Conservation (phyloP, 2,888 invertebrate genomes). For the Chrysopilus asiliformis region DNA sequence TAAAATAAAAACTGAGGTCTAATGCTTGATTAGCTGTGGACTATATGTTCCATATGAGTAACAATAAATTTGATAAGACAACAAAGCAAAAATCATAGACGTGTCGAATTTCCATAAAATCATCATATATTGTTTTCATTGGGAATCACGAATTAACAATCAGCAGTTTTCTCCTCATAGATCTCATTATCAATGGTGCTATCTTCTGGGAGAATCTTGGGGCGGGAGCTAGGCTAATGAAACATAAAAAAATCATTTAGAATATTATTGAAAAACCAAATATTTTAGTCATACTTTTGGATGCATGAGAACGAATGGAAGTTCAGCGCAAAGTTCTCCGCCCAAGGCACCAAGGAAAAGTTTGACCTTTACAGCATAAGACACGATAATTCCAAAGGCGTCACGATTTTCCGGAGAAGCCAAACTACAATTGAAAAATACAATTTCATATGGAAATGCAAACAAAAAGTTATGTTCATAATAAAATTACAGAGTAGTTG, state of each 20-base stretch:
- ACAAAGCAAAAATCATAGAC: too few relatives aligned
- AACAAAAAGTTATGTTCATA: neutral
- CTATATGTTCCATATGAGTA: too few relatives aligned
- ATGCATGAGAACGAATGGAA: constrained; percentile 86
- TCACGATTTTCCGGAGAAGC: constrained; percentile 73
- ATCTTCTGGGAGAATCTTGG: neutral
- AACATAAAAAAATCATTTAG: too few relatives aligned
- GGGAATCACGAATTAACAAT: neutral
- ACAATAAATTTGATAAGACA: too few relatives aligned
- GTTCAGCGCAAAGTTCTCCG: constrained; percentile 81
- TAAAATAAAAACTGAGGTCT: too few relatives aligned
- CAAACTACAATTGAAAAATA: constrained; percentile 39
- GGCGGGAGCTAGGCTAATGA: neutral
- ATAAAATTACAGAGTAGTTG: constrained; percentile 68
- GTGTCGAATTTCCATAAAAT: too few relatives aligned
- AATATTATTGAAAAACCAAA: too few relatives aligned
- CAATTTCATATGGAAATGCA: constrained; percentile 13
- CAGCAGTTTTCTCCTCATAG: neutral
- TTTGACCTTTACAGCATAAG: constrained; percentile 90
- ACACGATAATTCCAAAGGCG: constrained; percentile 89
- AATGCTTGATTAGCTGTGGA: too few relatives aligned
- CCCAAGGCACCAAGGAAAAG: constrained; percentile 84
- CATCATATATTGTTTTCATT: too few relatives aligned
- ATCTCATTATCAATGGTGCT: neutral
- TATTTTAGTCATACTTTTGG: constrained; percentile 66